phyloP scores from a whole-genome alignment of 2,888 invertebrate species.

The Drosophila kambysellisi region DNA sequence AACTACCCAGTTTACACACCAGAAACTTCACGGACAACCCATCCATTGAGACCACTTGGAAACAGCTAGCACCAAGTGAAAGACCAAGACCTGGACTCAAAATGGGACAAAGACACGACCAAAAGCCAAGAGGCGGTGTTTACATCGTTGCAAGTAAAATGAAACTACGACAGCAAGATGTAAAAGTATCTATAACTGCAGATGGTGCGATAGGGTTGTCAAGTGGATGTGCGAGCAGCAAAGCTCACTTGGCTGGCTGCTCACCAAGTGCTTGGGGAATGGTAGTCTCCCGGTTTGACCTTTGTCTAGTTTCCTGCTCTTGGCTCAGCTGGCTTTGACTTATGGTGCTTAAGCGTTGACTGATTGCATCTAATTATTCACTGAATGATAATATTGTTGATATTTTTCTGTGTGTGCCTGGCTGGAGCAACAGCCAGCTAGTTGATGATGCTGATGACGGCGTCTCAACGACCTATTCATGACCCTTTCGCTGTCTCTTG shows the following conservation, averaged over 20 bases:
- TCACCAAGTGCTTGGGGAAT: conserved; percentile 29
- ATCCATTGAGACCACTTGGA: conserved; percentile 11
- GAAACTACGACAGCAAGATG: conserved; percentile 47
- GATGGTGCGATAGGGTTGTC: conserved; percentile 57
- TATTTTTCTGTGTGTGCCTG: conserved; percentile 60
- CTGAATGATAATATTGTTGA: conserved; percentile 79
- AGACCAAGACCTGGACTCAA: conserved; percentile 18
- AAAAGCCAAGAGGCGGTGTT: conserved; percentile 20
- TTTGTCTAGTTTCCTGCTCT: conserved; percentile 65
- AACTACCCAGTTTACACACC: background rate
- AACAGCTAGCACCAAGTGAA: conserved; percentile 11
- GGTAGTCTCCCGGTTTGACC: conserved; percentile 49
- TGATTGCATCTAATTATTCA: conserved; percentile 84
- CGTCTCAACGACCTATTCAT: conserved; percentile 77
- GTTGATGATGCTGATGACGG: conserved; percentile 64
- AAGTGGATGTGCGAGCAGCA: conserved; percentile 29
- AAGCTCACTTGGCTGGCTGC: conserved; percentile 34
- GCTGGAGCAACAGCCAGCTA: conserved; percentile 22
- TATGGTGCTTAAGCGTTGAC: conserved; percentile 82
- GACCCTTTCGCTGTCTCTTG: conserved; percentile 71
- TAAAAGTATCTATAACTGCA: conserved; percentile 61
- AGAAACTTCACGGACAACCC: conserved; percentile 40
- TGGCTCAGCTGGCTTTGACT: conserved; percentile 69
- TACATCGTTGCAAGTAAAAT: conserved; percentile 51
- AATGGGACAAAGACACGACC: conserved; percentile 26